Conservation (phyloP, 2,797 vertebrate species). For the Enteromius anoplus region DNA sequence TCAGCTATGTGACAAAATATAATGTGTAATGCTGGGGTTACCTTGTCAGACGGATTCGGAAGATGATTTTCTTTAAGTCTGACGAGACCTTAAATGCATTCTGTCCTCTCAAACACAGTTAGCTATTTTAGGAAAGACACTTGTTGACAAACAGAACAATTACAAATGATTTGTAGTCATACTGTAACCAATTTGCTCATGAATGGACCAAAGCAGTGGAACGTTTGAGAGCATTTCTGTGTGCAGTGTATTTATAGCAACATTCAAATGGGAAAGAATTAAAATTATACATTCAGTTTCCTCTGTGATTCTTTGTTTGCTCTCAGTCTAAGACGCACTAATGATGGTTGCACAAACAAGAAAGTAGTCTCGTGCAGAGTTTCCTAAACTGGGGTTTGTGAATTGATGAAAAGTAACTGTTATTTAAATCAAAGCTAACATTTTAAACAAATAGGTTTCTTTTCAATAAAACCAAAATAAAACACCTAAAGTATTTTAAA, state of each 20-base stretch:
- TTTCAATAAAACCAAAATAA: not conserved
- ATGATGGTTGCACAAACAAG: not conserved
- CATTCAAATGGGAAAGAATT: not conserved
- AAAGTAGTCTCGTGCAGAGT: not conserved
- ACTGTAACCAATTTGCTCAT: constrained; percentile 14
- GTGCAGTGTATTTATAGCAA: constrained; percentile 1
- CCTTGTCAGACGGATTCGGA: not conserved
- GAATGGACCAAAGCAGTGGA: not conserved
- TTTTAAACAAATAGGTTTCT: not conserved
- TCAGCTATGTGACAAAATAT: constrained; percentile 13
- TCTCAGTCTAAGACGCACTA: not conserved
- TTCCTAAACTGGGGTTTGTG: not conserved
- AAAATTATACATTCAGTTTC: not conserved
- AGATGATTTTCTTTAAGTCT: constrained; percentile 15
- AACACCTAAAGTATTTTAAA: not conserved
- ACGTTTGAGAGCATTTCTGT: not conserved
- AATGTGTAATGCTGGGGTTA: not conserved
- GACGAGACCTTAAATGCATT: not conserved
- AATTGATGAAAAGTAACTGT: not conserved
- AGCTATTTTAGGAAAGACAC: constrained; percentile 12
- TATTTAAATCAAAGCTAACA: not conserved
- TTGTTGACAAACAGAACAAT: constrained; percentile 3
- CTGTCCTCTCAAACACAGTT: not conserved
- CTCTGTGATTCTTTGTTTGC: not conserved
- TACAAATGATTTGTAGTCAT: not conserved